A percentile compares a stretch with the other conserved stretches of the same genome.
phyloP scores from a whole-genome alignment of 2,888 invertebrate species.

The Zhengitettix transpicula region DNA sequence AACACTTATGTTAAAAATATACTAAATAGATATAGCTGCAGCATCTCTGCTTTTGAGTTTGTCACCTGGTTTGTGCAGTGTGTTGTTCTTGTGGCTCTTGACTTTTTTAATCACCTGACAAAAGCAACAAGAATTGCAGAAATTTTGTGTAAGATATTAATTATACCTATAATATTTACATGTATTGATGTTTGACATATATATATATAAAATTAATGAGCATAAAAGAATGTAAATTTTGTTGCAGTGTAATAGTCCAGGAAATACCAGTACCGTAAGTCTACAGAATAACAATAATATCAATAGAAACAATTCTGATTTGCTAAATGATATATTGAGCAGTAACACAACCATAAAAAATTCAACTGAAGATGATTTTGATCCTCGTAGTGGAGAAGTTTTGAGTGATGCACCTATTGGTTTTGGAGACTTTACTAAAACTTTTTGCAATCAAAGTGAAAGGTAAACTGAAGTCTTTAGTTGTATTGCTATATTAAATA shows the following conservation, averaged over 20 bases:
- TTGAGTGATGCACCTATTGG: slow-evolving; percentile 29
- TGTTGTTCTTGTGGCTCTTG: no score
- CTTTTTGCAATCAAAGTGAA: slow-evolving; percentile 31
- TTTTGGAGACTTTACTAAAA: slow-evolving; percentile 64
- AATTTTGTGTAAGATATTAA: no score
- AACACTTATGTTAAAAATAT: no score
- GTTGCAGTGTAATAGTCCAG: slow-evolving; percentile 6
- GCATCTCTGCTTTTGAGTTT: no score
- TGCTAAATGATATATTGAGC: slow-evolving; percentile 7
- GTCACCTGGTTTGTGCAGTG: no score
- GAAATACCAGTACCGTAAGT: background rate
- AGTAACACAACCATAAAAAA: slow-evolving; percentile 2
- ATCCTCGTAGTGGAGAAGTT: slow-evolving; percentile 20
- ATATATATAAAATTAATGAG: background rate
- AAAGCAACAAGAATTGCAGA: no score
- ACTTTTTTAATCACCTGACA: no score
- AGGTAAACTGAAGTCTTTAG: no score
- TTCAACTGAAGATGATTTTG: slow-evolving; percentile 20
- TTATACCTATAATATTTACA: background rate
- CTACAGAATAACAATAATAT: background rate
- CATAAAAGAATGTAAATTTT: background rate
- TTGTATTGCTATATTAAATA: no score
- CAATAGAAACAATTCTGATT: slow-evolving; percentile 1
- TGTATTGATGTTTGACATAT: background rate
- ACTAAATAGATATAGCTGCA: no score